Base-by-base conservation (phyloP, 2,797 vertebrate genomes). In the Thalassophryne amazonica region DNA sequence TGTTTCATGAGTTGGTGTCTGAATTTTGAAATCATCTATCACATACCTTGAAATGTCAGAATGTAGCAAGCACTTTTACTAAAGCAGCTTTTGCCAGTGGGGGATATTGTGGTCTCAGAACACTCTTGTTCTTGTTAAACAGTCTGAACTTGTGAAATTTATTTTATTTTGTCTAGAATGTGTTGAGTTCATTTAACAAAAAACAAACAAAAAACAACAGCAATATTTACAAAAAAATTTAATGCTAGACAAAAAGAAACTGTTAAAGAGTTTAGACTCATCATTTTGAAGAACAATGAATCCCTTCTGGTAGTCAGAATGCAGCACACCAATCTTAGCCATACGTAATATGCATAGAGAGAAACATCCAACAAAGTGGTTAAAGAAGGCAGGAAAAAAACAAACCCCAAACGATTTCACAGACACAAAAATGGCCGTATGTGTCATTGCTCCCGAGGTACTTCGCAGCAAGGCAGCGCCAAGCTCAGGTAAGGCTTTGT, bases 401-500 rank as follows among this genome's bases (percentile, higher is more conserved):
- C 45, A 47, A 62, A 54, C 69, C 58, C 54, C 45, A 58, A 78
- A 78, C 25, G 9, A 58, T 53, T 75, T 58, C 51, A 22, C 36
- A 34, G 27, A 60, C 56, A 46, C 8, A 22, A 28, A 59, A 34
- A 28, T 15, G 39, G 53, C 62, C 65, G n/a, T 30, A 25, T 49
- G 43, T 43, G 56, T 40, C 14, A 39, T 59, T 22, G 40, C 67
- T 70, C 67, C 51, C 34, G 82, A 88, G 88, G 86, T 87, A 64
- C 84, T 76, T 69, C 77, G 80, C 73, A 72, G 80, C 83, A 53
- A 65, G 86, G 80, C 56, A 4, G 67, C 51, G 78, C 76, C 69
- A 52, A 60, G 86, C 84, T 80, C 75, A 54, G 77, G 76, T 92
- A 92, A 92, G 91, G 91, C 91, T 80, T 89, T 33, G 50, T 62